Base-by-base conservation (phyloP, 2,888 invertebrate species). In the Antitype chi region DNA sequence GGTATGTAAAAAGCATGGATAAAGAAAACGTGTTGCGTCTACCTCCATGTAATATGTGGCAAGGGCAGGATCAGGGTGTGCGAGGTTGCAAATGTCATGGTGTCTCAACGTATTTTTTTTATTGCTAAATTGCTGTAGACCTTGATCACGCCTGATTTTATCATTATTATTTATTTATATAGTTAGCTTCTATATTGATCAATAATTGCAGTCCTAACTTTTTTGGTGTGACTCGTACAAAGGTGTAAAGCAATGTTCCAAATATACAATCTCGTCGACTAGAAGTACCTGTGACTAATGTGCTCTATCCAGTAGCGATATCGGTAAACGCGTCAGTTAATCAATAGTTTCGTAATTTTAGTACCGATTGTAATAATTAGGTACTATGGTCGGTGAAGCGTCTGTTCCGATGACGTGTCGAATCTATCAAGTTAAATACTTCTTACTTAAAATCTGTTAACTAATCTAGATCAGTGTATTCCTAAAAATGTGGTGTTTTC, bases 291-390 rank as follows among this genome's bases (percentile, higher is more conserved):
- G 8, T 43, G 1, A 23, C 2, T 49, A 17, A 17, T 38, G 3
- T 55, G 38, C 9, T 28, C 49, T 75, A 81, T 67, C 60, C 49
- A 43, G 25, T 25, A 49, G 15, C 11, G 53, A 55, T 49, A 66
- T 82, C 69, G 69, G 66, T 70, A 69, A 55, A 69, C 15, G 15
- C 2, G 20, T 55, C n/a, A 47, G 23, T 23, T 28, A 64, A 69
- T 60, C 53, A 43, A 66, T 69, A 64, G 20, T 53, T 64, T 43
- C 20, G 23, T 72, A 23, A 7, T 25, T 59, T 23, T n/a, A 77
- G 20, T 43, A 81, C 2, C 8, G 8, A 55, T n/a, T 49, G 15
- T 17, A 8, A 13, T 55, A 63, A 23, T 64, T 55, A 32, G 3
- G 9, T 52, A n/a, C 47, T 43, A 8, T 8, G n/a, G n/a, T 49